phyloP scores from a whole-genome alignment of 2,888 invertebrate species.

The Eupithecia centaureata region DNA sequence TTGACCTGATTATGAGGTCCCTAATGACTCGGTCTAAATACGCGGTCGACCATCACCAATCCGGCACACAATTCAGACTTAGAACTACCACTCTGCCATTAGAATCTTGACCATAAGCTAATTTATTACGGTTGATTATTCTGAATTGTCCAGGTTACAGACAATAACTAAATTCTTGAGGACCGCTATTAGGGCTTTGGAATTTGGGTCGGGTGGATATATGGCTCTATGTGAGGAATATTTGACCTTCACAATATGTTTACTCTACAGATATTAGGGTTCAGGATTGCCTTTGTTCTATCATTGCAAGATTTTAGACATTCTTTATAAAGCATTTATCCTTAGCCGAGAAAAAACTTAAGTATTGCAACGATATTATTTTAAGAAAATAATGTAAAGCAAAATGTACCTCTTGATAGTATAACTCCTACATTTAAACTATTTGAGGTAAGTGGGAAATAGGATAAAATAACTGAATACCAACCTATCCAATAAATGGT shows the following conservation, averaged over 20 bases:
- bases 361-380: background rate
- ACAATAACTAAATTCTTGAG: conserved; percentile 32
- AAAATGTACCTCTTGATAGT: too few species aligned
- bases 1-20: conserved; percentile 56
- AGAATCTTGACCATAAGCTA: conserved; percentile 39
- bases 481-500: background rate
- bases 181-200: conserved; percentile 22
- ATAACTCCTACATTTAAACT: too few species aligned
- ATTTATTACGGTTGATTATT: conserved; percentile 38
- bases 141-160: conserved; percentile 32
- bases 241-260: conserved; percentile 6
- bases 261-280: background rate
- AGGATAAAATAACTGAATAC: background rate
- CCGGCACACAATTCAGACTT: conserved; percentile 44
- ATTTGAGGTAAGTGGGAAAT: too few species aligned
- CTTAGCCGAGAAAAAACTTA: background rate
- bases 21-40: conserved; percentile 49
- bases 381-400: too few species aligned
- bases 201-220: conserved; percentile 17
- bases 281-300: background rate
- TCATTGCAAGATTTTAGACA: background rate
- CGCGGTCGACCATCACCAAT: conserved; percentile 37
- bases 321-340: background rate
- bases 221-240: conserved; percentile 10
- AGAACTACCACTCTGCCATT: conserved; percentile 45